These are phyloP conservation scores for Gouania willdenowi DNA, from an alignment of 2,797 vertebrate species.

Conservation along the genomic window DNA sequence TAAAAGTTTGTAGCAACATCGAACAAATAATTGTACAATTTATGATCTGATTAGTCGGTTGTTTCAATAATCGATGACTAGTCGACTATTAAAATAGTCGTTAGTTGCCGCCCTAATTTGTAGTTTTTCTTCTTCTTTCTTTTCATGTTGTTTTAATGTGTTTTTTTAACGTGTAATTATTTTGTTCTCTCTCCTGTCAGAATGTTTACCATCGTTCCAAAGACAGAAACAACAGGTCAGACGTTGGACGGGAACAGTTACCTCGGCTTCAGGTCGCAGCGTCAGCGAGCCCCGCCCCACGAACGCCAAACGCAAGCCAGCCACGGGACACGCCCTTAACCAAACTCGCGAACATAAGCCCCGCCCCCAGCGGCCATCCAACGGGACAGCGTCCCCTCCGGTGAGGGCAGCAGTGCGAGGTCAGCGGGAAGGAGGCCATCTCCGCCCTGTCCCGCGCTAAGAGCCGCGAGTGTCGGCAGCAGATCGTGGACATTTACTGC, in stretches of 20 bases:
- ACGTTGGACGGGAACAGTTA: conserved; percentile 92
- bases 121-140: too few species aligned
- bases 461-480: conserved; percentile 89
- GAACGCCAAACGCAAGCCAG: conserved; percentile 74
- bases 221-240: conserved; percentile 96
- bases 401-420: conserved; percentile 84
- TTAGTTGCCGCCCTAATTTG: too few species aligned
- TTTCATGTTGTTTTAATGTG: too few species aligned
- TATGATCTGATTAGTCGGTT: too few species aligned
- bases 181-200: conserved; percentile 37
- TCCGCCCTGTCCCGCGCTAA: conserved; percentile 88
- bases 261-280: conserved; percentile 83
- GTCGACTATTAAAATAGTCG: too few species aligned
- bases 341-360: conserved; percentile 14
- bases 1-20: too few species aligned
- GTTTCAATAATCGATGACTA: too few species aligned
- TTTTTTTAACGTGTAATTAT: too few species aligned
- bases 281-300: conserved; percentile 28
- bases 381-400: not conserved
- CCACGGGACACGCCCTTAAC: conserved; percentile 42
- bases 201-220: conserved; percentile 79
- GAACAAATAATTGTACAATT: too few species aligned
- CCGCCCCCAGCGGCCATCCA: conserved; percentile 14
- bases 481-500: conserved; percentile 93
- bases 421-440: conserved; percentile 89